Evolutionary conservation across 2,797 vertebrate genomes (phyloP).

Genomic region (Capromys pilorides): DNA sequence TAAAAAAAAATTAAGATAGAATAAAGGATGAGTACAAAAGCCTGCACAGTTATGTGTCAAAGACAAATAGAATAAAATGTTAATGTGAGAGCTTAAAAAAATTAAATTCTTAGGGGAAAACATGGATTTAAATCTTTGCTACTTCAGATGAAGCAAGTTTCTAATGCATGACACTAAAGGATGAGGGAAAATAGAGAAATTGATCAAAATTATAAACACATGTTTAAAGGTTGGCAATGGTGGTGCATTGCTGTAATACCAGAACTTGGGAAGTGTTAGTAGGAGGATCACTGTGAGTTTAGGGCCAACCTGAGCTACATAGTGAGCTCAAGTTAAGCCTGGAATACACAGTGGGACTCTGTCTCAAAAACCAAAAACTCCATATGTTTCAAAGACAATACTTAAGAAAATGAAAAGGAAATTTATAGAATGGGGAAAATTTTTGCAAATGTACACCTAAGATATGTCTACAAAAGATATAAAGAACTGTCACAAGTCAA

Average conservation of each 20-base stretch:
- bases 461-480: background rate
- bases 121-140: background rate
- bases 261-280: background rate
- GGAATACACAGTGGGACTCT: background rate
- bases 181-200: background rate
- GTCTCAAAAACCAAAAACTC: background rate
- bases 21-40: background rate
- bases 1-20: background rate
- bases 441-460: background rate
- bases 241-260: background rate
- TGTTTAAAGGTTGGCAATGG: background rate
- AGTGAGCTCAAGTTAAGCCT: background rate
- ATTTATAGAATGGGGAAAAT: background rate
- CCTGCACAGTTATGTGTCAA: background rate
- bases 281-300: background rate
- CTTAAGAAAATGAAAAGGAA: background rate
- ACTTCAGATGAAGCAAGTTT: background rate
- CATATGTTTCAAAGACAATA: background rate
- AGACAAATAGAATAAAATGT: background rate
- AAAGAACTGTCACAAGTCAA: constrained; percentile 5
- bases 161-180: constrained; percentile 9
- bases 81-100: background rate
- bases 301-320: background rate
- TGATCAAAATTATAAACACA: background rate
- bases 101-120: constrained; percentile 16